These are phyloP conservation scores for Engystomops pustulosus DNA, from an alignment of 2,113 vertebrate species.

Conservation along the genomic window DNA sequence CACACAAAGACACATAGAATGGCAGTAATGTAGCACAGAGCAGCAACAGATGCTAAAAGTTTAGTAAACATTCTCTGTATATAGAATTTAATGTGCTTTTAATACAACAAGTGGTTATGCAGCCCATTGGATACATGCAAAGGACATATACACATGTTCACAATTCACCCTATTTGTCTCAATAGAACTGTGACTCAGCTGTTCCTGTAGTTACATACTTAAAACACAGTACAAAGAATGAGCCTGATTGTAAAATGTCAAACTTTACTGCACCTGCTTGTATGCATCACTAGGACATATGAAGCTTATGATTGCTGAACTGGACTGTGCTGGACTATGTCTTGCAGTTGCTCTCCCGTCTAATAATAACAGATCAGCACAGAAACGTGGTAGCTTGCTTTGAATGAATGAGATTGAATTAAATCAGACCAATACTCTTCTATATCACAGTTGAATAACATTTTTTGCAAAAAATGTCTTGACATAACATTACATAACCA, in stretches of 20 bases:
- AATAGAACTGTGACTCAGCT: constrained; percentile 1
- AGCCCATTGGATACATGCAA: no score
- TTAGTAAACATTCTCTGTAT: no score
- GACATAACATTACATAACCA: no score
- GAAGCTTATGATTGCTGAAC: not conserved
- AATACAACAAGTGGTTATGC: no score
- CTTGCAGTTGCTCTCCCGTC: not conserved
- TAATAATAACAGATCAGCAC: constrained; percentile 19
- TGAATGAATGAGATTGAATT: not conserved
- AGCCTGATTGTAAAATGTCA: constrained; percentile 17
- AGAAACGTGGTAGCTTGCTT: not conserved
- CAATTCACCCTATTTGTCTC: not conserved
- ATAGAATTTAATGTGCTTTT: no score
- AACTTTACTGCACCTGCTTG: constrained; percentile 12
- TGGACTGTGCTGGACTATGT: not conserved
- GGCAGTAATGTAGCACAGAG: no score
- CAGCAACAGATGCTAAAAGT: no score
- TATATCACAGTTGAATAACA: no score
- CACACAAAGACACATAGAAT: no score
- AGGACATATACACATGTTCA: no score
- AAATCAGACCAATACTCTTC: not conserved
- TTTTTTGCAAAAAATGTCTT: no score
- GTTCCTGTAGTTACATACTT: not conserved
- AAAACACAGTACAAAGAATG: not conserved
- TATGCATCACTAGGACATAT: not conserved